Evolutionary conservation across 2,113 vertebrate species (phyloP), one percentile per base, ranked within the genome.

Genomic region (Saccopteryx bilineata): DNA sequence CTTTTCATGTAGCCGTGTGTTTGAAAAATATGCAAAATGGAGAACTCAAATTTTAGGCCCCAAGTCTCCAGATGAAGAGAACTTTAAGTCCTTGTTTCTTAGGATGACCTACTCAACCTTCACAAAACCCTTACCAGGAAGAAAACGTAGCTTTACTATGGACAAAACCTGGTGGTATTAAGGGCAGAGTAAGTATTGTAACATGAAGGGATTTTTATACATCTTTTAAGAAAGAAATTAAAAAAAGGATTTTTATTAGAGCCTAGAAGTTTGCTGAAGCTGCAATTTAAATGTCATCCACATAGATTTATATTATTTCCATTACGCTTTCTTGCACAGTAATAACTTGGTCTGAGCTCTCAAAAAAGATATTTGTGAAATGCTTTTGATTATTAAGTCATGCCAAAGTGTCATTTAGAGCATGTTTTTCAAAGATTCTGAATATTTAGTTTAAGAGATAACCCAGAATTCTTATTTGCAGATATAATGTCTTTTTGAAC

Each of bases 191-290:
- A 71, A 48, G 31, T 50, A 60, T 71, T 52, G 8, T 72, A 79
- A 46, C 4, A 52, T 21, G 5, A 39, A 61, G 10, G 31, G 8
- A 74, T 90, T 60, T 69, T 89, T 13, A 2, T 21, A 39, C 65
- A 39, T 60, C 92, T 90, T 91, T 65, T 9, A 76, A 84, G 8
- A 28, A 63, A 88, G n/a, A 68, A 84, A 80, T 83, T 94, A 86
- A 48, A 28, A 28, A 82, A 89, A 90, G 1, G 18, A 52, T 83
- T 92, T 93, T 86, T 52, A 79, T 58, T 87, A 82, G 69, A 96
- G 5, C 28, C 26, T 48, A 76, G 2, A 58, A 31, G 33, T 85
- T 90, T 76, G 54, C 63, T 96, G 69, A 93, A 95, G 33, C 63
- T 89, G 39, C 65, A 80, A 52, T 93, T 39, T 84, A 92, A 87